Conservation (phyloP, 2,797 vertebrate species). For the Tachyglossus aculeatus region DNA sequence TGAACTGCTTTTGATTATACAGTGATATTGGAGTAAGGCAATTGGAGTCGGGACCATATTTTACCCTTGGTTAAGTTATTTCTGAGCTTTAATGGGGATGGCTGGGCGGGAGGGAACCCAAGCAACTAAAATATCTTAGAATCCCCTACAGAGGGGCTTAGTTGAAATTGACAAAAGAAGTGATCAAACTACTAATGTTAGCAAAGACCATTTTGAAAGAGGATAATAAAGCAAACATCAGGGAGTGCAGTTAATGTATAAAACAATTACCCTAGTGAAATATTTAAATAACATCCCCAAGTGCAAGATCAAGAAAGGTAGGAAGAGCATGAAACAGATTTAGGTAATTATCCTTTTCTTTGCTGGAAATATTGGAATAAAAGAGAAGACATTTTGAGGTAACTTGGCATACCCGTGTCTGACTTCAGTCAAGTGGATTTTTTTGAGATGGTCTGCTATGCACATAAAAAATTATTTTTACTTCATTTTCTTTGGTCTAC, state of each 20-base stretch:
- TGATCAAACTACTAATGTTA: slow-evolving; percentile 38
- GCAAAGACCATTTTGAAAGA: slow-evolving; percentile 29
- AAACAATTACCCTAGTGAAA: slow-evolving; percentile 52
- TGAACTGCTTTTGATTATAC: accelerated
- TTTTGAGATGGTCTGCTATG: accelerated
- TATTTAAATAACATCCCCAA: slow-evolving; percentile 54
- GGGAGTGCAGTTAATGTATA: slow-evolving; percentile 48
- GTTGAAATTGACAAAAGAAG: slow-evolving; percentile 14
- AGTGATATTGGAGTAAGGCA: accelerated
- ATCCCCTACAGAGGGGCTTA: neutral
- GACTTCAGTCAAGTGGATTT: neutral
- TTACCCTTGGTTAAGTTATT: neutral
- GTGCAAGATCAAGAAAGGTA: neutral
- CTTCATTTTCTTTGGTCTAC: accelerated
- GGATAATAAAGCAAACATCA: slow-evolving; percentile 36
- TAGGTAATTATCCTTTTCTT: neutral
- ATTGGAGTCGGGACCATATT: accelerated
- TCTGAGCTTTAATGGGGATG: accelerated
- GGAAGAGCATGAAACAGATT: neutral
- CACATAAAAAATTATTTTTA: accelerated
- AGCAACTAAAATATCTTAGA: accelerated
- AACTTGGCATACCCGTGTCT: neutral
- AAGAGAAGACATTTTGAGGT: neutral
- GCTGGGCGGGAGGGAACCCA: accelerated
- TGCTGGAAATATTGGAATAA: neutral